phyloP scores from a whole-genome alignment of 2,888 invertebrate species.

The Anoplius nigerrimus region DNA sequence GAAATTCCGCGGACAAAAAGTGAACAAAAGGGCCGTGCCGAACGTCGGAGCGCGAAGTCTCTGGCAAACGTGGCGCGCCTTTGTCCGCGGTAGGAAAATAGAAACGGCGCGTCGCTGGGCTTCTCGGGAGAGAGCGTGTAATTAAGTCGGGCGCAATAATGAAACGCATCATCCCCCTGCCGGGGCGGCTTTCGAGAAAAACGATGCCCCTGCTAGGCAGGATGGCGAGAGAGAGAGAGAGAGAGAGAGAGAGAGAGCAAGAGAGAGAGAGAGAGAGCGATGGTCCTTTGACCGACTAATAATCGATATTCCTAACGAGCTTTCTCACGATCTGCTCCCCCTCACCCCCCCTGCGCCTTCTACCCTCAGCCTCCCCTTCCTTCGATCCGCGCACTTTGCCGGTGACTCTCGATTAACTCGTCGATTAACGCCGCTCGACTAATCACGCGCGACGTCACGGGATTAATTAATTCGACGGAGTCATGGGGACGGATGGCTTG shows the following conservation, averaged over 20 bases:
- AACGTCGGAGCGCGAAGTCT: too few species aligned
- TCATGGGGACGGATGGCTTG: too few species aligned
- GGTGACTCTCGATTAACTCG: constrained; percentile 54
- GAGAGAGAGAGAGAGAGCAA: not conserved
- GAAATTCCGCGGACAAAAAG: too few species aligned
- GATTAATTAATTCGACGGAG: constrained; percentile 49
- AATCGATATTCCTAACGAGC: constrained; percentile 59
- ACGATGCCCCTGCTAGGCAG: constrained; percentile 39
- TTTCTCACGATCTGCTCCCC: constrained; percentile 66
- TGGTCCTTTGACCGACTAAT: constrained; percentile 37
- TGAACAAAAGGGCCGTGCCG: too few species aligned
- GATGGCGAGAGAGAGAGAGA: not conserved
- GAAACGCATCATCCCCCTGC: constrained; percentile 54
- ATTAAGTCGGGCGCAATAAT: constrained; percentile 55
- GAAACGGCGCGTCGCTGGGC: not conserved
- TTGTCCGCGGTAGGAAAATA: not conserved
- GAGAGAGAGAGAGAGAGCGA: not conserved
- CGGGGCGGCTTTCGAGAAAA: constrained; percentile 32
- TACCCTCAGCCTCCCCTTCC: too few species aligned
- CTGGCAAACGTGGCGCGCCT: not conserved
- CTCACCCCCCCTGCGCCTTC: too few species aligned
- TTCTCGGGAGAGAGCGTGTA: constrained; percentile 34
- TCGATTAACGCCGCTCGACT: constrained; percentile 48
- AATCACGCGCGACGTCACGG: constrained; percentile 46
- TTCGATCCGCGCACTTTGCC: not conserved